These are phyloP conservation scores for Oreochromis tanganicae DNA, from an alignment of 2,113 vertebrate genomes.

Conservation along the genomic window DNA sequence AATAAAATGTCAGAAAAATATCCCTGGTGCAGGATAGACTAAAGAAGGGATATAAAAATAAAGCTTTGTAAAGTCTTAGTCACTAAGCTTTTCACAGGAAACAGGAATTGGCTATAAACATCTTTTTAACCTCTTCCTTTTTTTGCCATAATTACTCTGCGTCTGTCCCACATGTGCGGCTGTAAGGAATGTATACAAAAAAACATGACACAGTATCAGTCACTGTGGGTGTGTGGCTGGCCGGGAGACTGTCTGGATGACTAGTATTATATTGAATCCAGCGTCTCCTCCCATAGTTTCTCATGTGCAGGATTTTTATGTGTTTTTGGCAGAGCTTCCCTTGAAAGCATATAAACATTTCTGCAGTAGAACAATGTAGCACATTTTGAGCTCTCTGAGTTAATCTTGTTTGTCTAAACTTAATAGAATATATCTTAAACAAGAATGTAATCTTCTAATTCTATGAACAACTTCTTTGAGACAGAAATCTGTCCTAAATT, in stretches of 20 bases:
- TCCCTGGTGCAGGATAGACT: background rate
- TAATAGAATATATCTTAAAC: background rate
- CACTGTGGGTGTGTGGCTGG: background rate
- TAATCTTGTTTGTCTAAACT: background rate
- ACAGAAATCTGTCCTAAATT: background rate
- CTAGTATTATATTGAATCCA: constrained; percentile 10
- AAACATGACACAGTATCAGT: constrained; percentile 29
- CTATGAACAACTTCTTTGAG: background rate
- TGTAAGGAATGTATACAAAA: constrained; percentile 24
- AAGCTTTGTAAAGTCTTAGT: background rate
- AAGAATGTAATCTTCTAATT: background rate
- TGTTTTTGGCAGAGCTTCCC: background rate
- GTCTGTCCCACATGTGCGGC: constrained; percentile 10
- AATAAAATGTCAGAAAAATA: background rate
- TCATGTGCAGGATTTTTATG: background rate
- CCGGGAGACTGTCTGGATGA: constrained; percentile 12
- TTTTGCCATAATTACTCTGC: background rate
- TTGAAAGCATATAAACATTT: background rate
- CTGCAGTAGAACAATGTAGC: background rate
- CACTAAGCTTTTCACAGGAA: background rate
- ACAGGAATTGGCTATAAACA: background rate
- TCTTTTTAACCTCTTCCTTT: background rate
- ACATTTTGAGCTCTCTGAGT: background rate
- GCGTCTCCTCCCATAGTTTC: constrained; percentile 21
- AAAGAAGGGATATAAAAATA: background rate